Evolutionary conservation across 2,888 invertebrate genomes (phyloP), one percentile per base, ranked within the genome.

Genomic region (Brachyopa scutellaris): DNA sequence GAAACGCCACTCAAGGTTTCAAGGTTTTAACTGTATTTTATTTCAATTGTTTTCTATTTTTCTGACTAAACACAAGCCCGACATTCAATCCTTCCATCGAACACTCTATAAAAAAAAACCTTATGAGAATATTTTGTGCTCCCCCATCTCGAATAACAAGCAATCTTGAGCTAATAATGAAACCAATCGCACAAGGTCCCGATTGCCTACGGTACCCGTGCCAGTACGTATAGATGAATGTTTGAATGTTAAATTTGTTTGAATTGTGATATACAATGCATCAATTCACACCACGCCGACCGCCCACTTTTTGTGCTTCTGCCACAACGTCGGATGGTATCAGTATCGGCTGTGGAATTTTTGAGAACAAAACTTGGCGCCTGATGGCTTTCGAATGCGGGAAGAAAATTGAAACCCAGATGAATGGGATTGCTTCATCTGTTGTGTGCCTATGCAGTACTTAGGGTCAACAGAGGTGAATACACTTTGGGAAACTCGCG

Each of bases 351-450:
- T 19, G 21, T 40, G 29, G 19, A n/a, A 19, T 53, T 29, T 66
- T 66, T 19, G 23, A 33, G 7, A 23, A 47, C 3, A 62, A 47
- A 62, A 62, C 47, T 66, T 53, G 66, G 66, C 66, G 66, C 66
- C 66, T 13, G 19, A 66, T 51, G 29, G n/a, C 17, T 53, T 51
- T 51, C 13, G n/a, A 42, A 53, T 66, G 40, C 40, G 8, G 64
- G 31, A 51, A 49, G 38, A 51, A 19, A 51, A 51, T 64, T 64
- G 26, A 64, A 51, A 49, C 8, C 17, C 45, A 21, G 38, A 64
- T 64, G 38, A 49, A 51, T 51, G 51, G 11, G 47, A 15, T 26
- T 29, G 13, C n/a, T 61, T 59, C 17, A 31, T 19, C 1, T n/a
- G n/a, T n/a, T n/a, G n/a, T n/a, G 19, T 49, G 8, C 21, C n/a